Evolutionary conservation across 1,140 invertebrate species (phyloP).

Genomic region (Theocolax elegans): DNA sequence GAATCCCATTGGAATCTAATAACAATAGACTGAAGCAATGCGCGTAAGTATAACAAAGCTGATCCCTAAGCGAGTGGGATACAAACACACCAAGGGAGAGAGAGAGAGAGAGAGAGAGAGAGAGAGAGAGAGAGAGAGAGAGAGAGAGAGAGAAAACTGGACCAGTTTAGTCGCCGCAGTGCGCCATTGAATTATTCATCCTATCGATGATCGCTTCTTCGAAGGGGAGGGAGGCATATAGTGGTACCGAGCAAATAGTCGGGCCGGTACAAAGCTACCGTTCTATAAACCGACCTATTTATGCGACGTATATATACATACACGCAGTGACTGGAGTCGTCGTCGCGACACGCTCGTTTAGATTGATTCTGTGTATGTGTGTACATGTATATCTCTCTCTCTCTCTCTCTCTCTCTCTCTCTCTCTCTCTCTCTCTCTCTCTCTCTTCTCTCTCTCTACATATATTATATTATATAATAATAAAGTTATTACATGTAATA

Average conservation of each 20-base stretch:
- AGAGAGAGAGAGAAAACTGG: too few relatives aligned
- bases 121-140: too few relatives aligned
- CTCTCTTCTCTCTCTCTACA: not conserved
- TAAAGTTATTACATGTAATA: too few relatives aligned
- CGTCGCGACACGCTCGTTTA: not conserved
- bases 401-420: not conserved
- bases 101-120: too few relatives aligned
- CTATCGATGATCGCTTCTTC: constrained; percentile 12
- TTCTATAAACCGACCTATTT: constrained; percentile 16
- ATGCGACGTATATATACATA: not conserved
- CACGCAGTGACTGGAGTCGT: not conserved
- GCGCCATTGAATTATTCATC: constrained; percentile 36
- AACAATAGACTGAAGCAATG: not conserved
- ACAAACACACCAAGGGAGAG: not conserved
- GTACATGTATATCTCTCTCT: too few relatives aligned
- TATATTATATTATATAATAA: too few relatives aligned
- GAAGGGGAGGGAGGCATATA: not conserved
- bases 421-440: constrained; percentile 4
- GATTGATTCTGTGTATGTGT: not conserved
- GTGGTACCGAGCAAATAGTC: not conserved
- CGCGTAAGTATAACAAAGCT: not conserved
- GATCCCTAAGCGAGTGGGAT: not conserved
- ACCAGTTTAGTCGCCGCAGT: too few relatives aligned
- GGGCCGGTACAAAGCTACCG: not conserved
- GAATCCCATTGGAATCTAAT: not conserved